Percentiles rank a stretch among this genome's conserved stretches.
Conservation (phyloP, 92 coral and sea anemone genomes). For the Zoanthus sociatus region DNA sequence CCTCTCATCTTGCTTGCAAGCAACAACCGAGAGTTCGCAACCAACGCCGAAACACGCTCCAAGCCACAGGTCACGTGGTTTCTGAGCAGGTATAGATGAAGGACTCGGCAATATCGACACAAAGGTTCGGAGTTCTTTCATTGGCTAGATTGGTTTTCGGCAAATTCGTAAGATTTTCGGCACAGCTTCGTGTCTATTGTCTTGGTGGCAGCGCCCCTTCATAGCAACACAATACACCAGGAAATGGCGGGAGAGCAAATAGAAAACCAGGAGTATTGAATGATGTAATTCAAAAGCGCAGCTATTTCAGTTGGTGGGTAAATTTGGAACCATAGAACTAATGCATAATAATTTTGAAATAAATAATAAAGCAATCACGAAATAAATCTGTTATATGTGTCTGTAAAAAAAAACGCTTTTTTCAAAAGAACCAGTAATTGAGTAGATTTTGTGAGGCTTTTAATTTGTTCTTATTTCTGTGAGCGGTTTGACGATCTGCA, state of each 20-base stretch:
- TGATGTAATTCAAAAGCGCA: background rate
- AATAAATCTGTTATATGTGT: background rate
- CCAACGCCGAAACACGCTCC: constrained; percentile 50
- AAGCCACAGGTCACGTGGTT: constrained; percentile 45
- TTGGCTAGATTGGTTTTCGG: constrained; percentile 22
- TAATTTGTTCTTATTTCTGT: no score
- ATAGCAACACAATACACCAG: constrained; percentile 33
- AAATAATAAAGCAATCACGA: background rate
- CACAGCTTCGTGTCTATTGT: constrained; percentile 14
- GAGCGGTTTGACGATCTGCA: no score
- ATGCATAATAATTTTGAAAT: background rate
- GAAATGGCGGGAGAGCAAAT: constrained; percentile 40
- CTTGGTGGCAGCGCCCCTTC: constrained; percentile 35
- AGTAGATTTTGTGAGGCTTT: no score
- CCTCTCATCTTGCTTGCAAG: constrained; percentile 27
- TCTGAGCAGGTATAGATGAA: background rate
- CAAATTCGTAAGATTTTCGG: constrained; percentile 9
- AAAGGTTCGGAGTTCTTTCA: background rate
- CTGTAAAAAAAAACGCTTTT: background rate
- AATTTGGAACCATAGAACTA: background rate
- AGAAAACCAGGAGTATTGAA: background rate
- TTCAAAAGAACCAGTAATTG: background rate
- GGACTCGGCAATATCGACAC: background rate
- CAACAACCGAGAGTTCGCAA: constrained; percentile 22
- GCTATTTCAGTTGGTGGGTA: background rate